Evolutionary conservation across 2,113 vertebrate genomes (phyloP), one percentile per base, ranked within the genome.

Genomic region (Rhinopomastus cyanomelas): DNA sequence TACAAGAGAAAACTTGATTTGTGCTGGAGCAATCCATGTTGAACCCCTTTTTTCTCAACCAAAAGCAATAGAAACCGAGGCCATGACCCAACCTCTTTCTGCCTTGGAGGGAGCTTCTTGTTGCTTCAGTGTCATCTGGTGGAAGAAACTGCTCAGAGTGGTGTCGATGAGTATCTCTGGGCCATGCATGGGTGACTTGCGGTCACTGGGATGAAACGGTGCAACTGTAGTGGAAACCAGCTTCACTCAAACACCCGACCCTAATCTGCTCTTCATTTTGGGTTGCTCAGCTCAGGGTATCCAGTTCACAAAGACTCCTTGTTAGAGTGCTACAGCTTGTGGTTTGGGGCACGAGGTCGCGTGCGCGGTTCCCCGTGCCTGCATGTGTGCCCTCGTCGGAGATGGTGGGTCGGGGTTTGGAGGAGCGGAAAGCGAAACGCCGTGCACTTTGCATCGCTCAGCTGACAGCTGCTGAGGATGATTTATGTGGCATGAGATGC

Each of bases 401-500:
- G 17, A 0, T 2, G 14, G 48, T 30, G 84, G 36, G 0, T 18
- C 48, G 27, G 83, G 30, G 67, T 1, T 34, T 5, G 6, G 56
- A 61, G 51, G 62, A 53, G 23, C 2, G 52, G 68, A 20, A 39
- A 71, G 42, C 39, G 5, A 1, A 42, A 6, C 3, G 25, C 29
- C 32, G 44, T 55, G 78, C 20, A 3, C 69, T 67, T 11, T 0
- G 32, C n/a, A 0, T 1, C 13, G 52, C 89, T 61, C 73, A 78
- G 80, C 89, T 75, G 53, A 8, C 10, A 61, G 3, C 46, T 29
- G 1, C 61, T 30, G 29, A 52, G 56, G 48, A 5, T 56, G 66
- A 3, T 34, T 42, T 3, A 16, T 44, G 57, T 91, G 92, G 96
- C 94, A 95, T 95, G 95, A 90, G 59, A 2, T 71, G 69, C 23